These are phyloP conservation scores for Pithys albifrons DNA, from an alignment of 2,113 vertebrate species.

Conservation along the genomic window DNA sequence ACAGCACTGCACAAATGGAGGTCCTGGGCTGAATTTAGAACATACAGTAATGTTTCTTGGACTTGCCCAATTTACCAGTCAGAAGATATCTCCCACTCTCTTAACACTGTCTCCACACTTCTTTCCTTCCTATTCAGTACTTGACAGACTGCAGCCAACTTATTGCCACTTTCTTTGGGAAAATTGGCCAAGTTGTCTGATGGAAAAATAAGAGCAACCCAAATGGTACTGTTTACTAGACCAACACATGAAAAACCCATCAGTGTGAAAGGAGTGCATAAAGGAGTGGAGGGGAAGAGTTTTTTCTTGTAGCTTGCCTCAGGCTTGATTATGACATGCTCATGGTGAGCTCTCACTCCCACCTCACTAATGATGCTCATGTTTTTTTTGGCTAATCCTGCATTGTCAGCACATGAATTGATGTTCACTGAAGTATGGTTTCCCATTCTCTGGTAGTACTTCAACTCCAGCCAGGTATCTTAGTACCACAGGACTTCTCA, in stretches of 20 bases:
- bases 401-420: not conserved
- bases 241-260: not conserved
- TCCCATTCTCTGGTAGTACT: not conserved
- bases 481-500: not conserved
- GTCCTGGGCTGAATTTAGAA: not conserved
- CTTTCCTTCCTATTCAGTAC: not conserved
- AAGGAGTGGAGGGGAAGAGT: not conserved
- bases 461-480: not conserved
- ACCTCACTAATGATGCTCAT: fast-evolving
- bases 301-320: not conserved
- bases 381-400: not conserved
- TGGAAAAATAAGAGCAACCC: not conserved
- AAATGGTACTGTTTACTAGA: not conserved
- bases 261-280: not conserved
- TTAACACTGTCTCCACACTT: not conserved
- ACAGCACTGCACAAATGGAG: not conserved
- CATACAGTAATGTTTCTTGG: not conserved
- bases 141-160: not conserved
- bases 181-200: not conserved
- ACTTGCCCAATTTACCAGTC: not conserved
- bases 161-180: not conserved
- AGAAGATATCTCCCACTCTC: not conserved
- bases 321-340: not conserved
- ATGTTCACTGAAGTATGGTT: not conserved
- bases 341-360: not conserved